A percentile compares a stretch with the other conserved stretches of the same genome.
Evolutionary conservation across 2,113 vertebrate genomes (phyloP).

Genomic region (Scopus umbretta): DNA sequence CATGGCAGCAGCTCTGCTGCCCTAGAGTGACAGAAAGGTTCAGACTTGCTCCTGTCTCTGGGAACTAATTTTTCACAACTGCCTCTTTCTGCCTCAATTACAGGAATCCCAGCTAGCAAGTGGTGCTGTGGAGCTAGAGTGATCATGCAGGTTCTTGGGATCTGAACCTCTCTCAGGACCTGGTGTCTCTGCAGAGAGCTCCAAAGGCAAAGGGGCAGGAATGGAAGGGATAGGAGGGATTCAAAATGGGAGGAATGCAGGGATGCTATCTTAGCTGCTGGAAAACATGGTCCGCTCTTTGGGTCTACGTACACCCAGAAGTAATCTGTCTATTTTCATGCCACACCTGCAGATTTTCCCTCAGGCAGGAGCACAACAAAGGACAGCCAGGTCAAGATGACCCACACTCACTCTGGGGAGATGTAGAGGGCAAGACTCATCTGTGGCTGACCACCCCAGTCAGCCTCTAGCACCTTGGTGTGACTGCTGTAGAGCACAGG

Average conservation of each 20-base stretch:
- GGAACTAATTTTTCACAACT: not conserved
- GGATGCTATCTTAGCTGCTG: not conserved
- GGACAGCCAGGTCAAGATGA: not conserved
- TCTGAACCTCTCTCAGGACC: not conserved
- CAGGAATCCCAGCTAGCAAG: not conserved
- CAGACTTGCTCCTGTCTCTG: not conserved
- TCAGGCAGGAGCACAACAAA: not conserved
- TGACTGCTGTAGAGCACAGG: not conserved
- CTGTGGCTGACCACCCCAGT: not conserved
- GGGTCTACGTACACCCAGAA: not conserved
- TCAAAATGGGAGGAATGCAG: not conserved
- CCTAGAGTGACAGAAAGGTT: not conserved
- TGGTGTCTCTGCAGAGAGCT: not conserved
- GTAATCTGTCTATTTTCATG: not conserved
- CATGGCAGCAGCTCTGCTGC: not conserved
- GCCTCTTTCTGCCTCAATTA: not conserved
- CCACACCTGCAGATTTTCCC: not conserved
- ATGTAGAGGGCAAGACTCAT: not conserved
- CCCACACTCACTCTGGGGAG: not conserved
- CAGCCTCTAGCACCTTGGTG: not conserved
- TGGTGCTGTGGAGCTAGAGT: not conserved
- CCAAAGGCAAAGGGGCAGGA: not conserved
- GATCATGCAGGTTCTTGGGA: not conserved
- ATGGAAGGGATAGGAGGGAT: not conserved
- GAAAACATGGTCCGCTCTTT: not conserved